Evolutionary conservation across 37 sponge, comb jelly and placozoan species (phyloP), one percentile per base, ranked within the genome.

Genomic region (Lycopodina hypogea): DNA sequence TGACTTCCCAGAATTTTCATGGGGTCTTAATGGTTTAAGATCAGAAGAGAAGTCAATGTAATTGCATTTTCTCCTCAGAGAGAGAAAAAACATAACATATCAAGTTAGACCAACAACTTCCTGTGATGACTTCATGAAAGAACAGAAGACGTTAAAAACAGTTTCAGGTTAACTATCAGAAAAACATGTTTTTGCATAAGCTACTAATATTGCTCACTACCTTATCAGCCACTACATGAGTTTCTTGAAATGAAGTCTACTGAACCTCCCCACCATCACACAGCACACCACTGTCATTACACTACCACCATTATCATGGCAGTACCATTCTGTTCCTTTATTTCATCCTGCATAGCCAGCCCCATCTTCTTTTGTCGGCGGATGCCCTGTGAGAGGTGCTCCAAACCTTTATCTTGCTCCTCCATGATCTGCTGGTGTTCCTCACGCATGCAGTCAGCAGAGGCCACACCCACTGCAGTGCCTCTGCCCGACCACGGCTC

Each of bases 401-500:
- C 90, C 45, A 96, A 58, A 1, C 96, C 96, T 53, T 69, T 56
- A 68, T 96, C 96, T 81, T 96, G 96, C 59, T 92, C 96, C 30
- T 75, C 83, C 36, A 90, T 75, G 3, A 90, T 81, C 32, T 61
- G 52, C 58, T 71, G 62, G 39, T 90, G 90, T 69, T 90, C 65
- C 30, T 7, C 21, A 56, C 65, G 72, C 18, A 85, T 63, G 42
- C 78, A 72, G 24, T 90, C 90, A 6, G 40, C 74, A 0, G 62
- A 33, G 17, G 55, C 81, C 1, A 45, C 9, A 4, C 85, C 85
- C 3, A 78, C 78, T 1, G 28, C 38, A 12, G 28, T 76, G 19
- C 72, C 69, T 0, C 60, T 59, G 23, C 65, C 70, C 1, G 48
- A 61, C 72, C 79, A 78, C 38, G 68, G 79, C 7, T 51, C 79